These are phyloP conservation scores for Mesaphorura yosii DNA, from an alignment of 1,140 invertebrate species.

Conservation along the genomic window DNA sequence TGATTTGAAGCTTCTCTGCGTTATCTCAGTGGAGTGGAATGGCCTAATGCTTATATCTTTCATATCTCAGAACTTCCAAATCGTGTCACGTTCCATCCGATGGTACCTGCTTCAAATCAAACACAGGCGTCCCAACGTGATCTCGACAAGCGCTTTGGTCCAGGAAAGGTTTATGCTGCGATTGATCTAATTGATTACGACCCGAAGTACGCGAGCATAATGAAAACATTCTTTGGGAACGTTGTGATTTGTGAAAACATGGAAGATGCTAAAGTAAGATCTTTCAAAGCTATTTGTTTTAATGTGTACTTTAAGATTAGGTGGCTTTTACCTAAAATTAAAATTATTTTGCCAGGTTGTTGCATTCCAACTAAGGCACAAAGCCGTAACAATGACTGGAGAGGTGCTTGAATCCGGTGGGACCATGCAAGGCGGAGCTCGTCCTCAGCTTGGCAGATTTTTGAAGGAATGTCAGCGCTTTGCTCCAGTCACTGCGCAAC, in stretches of 20 bases:
- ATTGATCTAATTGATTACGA: conserved; percentile 71
- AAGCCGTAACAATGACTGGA: conserved; percentile 79
- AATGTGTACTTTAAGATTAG: no score
- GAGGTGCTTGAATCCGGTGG: conserved; percentile 84
- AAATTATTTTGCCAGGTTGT: no score
- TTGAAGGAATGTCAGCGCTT: conserved; percentile 9
- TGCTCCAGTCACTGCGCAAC: no score
- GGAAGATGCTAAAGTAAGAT: conserved; percentile 55
- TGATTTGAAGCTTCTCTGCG: background rate
- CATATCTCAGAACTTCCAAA: conserved; percentile 49
- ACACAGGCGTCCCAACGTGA: conserved; percentile 47
- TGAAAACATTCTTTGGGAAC: conserved; percentile 80
- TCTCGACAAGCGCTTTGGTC: conserved; percentile 44
- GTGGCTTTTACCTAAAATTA: no score
- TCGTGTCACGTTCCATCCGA: conserved; percentile 54
- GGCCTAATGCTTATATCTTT: background rate
- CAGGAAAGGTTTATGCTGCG: conserved; percentile 70
- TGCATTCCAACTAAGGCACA: conserved; percentile 61
- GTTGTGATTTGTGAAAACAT: conserved; percentile 73
- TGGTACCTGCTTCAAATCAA: no score
- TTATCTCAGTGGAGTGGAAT: background rate
- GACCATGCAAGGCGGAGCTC: conserved; percentile 56
- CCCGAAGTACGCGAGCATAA: conserved; percentile 54
- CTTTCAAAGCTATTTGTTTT: no score
- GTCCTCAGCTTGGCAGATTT: conserved; percentile 1